Evolutionary conservation across 1,140 invertebrate species (phyloP), one percentile per base, ranked within the genome.

Genomic region (Drosophila jambulina): DNA sequence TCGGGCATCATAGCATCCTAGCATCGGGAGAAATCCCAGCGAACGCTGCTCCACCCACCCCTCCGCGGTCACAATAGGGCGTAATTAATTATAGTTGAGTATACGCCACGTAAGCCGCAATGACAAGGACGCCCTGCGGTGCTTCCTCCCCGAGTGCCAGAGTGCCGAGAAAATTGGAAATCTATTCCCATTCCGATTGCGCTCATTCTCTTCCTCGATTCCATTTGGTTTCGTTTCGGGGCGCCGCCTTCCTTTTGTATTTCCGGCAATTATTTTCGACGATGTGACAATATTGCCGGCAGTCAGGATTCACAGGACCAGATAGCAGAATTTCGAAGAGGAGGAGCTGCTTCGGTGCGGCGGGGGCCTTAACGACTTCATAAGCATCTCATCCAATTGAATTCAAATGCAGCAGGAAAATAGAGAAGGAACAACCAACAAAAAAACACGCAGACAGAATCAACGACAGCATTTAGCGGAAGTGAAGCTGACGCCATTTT

Each of bases 231-330:
- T 80, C 74, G 68, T 81, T 88, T 88, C 21, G 21, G 53, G 49
- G 57, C 53, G 68, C 58, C 62, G 64, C 53, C 69, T 90, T 90
- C 78, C 81, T 78, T 88, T 88, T 88, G 85, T 90, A 90, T 88
- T 85, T 88, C 85, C 81, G 84, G 78, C 84, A 88, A 88, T 88
- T 88, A 88, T 87, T 87, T 88, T 87, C 80, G 72, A 87, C 69
- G 84, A 88, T 90, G 78, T 88, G 84, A 83, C 80, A 83, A 83
- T 83, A 83, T 74, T 82, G 79, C 76, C 59, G 71, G 69, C 82
- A 70, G 63, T 70, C 48, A 46, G 65, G 65, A 43, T 64, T 32
- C 64, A 19, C 34, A 34, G 61, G 48, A 29, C n/a, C 34, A 21
- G 61, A 38, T 56, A 38, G 4, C 32, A 38, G 34, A 38, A 38